Conservation (phyloP, 2,113 vertebrate species). For the Lycaon pictus region DNA sequence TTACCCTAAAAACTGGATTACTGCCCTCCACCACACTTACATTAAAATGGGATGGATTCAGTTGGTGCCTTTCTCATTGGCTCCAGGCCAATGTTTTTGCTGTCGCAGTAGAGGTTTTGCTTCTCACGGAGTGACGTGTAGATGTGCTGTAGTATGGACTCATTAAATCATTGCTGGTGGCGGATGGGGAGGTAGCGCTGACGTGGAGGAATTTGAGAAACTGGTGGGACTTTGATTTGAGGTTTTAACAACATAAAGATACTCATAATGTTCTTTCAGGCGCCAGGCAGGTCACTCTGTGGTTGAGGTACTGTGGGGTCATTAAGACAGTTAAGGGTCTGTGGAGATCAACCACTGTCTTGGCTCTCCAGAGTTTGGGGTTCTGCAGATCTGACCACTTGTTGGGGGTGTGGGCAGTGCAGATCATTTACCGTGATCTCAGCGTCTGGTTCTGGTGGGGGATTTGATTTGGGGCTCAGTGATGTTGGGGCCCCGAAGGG, state of each 20-base stretch:
- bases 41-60: background rate
- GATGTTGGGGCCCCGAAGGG: background rate
- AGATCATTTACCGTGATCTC: rapidly evolving
- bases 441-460: background rate
- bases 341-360: background rate
- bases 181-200: too few species aligned
- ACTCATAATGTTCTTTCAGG: too few species aligned
- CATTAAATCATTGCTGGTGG: background rate
- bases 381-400: background rate
- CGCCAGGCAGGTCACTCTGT: background rate
- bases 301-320: background rate
- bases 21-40: background rate
- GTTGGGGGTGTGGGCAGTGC: background rate
- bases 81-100: background rate
- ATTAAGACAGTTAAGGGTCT: background rate
- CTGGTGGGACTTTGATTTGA: background rate
- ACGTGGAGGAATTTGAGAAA: background rate
- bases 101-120: background rate
- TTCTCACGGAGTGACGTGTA: background rate
- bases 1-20: background rate
- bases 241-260: background rate
- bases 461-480: background rate
- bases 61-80: background rate
- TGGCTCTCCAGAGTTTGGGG: rapidly evolving
- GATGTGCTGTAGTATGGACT: background rate